Evolutionary conservation across 2,888 invertebrate genomes (phyloP).

Genomic region (Stegana nigrithorax): DNA sequence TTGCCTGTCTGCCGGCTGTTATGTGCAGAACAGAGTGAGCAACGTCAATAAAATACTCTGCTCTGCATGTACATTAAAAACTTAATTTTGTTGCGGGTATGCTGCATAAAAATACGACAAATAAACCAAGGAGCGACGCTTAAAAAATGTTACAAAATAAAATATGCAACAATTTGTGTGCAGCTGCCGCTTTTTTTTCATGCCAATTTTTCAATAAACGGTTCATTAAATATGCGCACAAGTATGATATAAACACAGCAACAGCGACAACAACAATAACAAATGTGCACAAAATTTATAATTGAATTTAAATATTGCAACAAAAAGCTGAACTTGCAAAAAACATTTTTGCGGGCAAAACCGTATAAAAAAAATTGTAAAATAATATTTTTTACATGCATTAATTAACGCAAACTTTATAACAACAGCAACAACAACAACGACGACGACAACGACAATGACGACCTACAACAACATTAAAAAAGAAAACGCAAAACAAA

Average conservation of each 20-base stretch:
- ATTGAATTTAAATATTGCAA: slow-evolving; percentile 59
- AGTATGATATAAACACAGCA: neutral
- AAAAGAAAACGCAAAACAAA: slow-evolving; percentile 22
- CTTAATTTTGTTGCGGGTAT: slow-evolving; percentile 31
- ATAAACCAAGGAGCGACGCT: slow-evolving; percentile 17
- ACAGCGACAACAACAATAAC: neutral
- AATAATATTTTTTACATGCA: slow-evolving; percentile 32
- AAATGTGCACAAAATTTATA: slow-evolving; percentile 50
- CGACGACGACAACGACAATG: neutral
- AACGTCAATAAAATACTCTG: neutral
- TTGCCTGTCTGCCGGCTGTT: neutral
- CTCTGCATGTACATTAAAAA: too few relatives aligned
- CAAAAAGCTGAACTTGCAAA: too few relatives aligned
- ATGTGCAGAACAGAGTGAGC: too few relatives aligned
- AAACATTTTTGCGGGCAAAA: neutral
- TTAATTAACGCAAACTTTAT: slow-evolving; percentile 56
- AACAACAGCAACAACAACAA: slow-evolving; percentile 27
- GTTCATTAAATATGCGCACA: slow-evolving; percentile 54
- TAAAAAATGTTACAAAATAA: slow-evolving; percentile 31
- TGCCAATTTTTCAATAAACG: slow-evolving; percentile 27
- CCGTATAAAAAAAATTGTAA: neutral
- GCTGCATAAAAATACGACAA: neutral
- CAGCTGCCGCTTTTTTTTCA: neutral
- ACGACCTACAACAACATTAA: neutral
- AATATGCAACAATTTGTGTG: slow-evolving; percentile 42